phyloP scores from a whole-genome alignment of 2,888 invertebrate species.

The Liopterus haemorrhoidalis region DNA sequence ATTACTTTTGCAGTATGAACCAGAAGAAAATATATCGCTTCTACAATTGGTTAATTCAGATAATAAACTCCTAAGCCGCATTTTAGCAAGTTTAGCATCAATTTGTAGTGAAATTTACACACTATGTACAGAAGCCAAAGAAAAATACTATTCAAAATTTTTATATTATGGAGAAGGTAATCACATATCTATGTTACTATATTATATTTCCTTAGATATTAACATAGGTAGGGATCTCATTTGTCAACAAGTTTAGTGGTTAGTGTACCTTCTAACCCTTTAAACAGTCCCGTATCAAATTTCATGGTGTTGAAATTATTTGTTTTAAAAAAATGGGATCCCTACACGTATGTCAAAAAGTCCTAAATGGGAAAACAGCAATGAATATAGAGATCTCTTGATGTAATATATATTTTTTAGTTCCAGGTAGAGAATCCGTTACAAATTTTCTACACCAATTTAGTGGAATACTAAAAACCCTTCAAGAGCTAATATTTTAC shows the following conservation, averaged over 20 bases:
- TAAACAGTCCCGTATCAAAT: not conserved
- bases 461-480: slow-evolving; percentile 52
- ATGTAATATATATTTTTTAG: too few species aligned
- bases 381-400: too few species aligned
- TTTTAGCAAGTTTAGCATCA: slow-evolving; percentile 71
- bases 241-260: not conserved
- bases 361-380: too few species aligned
- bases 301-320: slow-evolving; percentile 7
- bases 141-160: slow-evolving; percentile 56
- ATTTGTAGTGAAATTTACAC: slow-evolving; percentile 70
- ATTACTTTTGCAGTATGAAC: slow-evolving; percentile 39
- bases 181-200: slow-evolving; percentile 31
- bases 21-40: slow-evolving; percentile 59
- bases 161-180: slow-evolving; percentile 63
- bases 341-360: too few species aligned
- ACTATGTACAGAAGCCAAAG: slow-evolving; percentile 61
- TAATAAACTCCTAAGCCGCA: slow-evolving; percentile 72
- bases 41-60: slow-evolving; percentile 73
- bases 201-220: not conserved
- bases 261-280: not conserved
- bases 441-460: slow-evolving; percentile 42
- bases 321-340: too few species aligned
- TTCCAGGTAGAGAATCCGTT: slow-evolving; percentile 37
- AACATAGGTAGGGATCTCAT: too few species aligned
- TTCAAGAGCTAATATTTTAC: slow-evolving; percentile 62